These are phyloP conservation scores for Toxostoma redivivum DNA, from an alignment of 2,113 vertebrate species.

Conservation along the genomic window DNA sequence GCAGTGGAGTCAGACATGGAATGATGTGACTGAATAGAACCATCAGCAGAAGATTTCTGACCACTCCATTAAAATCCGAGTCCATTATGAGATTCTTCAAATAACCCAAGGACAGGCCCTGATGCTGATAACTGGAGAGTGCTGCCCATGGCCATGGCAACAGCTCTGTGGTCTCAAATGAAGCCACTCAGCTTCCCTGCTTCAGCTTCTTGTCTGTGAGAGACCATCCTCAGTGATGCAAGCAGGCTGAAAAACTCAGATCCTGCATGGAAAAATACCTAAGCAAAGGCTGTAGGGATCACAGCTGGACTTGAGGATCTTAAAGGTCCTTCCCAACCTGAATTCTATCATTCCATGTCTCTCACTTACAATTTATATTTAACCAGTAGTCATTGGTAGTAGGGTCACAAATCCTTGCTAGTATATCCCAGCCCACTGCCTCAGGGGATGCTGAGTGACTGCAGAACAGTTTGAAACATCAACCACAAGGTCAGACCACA, in stretches of 20 bases:
- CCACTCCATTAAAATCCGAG: not conserved
- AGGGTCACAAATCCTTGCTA: not conserved
- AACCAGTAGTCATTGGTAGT: not conserved
- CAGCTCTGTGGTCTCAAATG: not conserved
- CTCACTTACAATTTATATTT: not conserved
- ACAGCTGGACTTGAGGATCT: not conserved
- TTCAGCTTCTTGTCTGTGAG: not conserved
- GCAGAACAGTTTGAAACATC: not conserved
- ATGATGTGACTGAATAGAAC: not conserved
- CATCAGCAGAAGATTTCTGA: not conserved
- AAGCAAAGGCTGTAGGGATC: not conserved
- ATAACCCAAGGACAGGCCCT: not conserved
- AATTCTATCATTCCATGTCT: not conserved
- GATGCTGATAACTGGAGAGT: fast-evolving
- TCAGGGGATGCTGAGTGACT: not conserved
- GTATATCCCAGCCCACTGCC: not conserved
- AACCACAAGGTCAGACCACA: not conserved
- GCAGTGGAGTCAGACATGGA: not conserved
- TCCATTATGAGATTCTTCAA: not conserved
- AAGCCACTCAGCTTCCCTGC: not conserved
- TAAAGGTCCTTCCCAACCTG: not conserved
- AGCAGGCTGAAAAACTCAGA: not conserved
- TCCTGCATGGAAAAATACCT: not conserved
- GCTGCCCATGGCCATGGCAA: not conserved
- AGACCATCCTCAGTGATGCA: not conserved